Evolutionary conservation across 1,140 invertebrate species (phyloP), one percentile per base, ranked within the genome.

Genomic region (Drosophila subpulchrella): DNA sequence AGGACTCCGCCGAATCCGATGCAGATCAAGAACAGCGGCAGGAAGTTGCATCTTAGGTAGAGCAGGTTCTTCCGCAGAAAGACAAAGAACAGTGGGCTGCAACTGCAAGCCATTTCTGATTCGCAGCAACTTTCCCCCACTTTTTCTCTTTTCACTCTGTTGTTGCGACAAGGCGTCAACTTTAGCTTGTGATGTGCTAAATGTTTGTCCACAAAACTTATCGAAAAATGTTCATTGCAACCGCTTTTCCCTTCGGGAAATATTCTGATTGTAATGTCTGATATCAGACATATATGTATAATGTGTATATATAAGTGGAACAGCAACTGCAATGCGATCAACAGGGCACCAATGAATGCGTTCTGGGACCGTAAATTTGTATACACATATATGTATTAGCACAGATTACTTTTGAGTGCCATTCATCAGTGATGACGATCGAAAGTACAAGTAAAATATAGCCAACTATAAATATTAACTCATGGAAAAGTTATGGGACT

Each of bases 41-140:
- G 7, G 6, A 15, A 47, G 42, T 72, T 48, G 17, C 39, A 81
- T 3, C 27, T 48, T 24, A 88, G 56, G 32, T 79, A 75, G 0
- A 84, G 51, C 6, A 68, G 79, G 17, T 88, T 88, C 30, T 88
- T 88, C 0, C 77, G 72, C 36, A 54, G 58, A 68, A 88, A 88
- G 8, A 84, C 80, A 59, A 46, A 66, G 53, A 89, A 83, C 53
- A 88, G 66, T 3, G 63, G 65, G 32, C 62, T 75, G 27, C 63
- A 74, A 17, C 42, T 68, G n/a, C 75, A 73, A 15, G 46, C 62
- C 83, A 88, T 88, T 39, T 39, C 8, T 81, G 42, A 13, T 46
- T 2, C 3, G 6, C 34, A 13, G 20, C 30, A 5, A 44, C 42
- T 63, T 56, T 68, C 34, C 15, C 41, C 27, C 6, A 17, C n/a